Percentiles rank a stretch among this genome's conserved stretches.
These are phyloP conservation scores for Corbicula japonica DNA, from an alignment of 2,888 invertebrate species.

Conservation along the genomic window DNA sequence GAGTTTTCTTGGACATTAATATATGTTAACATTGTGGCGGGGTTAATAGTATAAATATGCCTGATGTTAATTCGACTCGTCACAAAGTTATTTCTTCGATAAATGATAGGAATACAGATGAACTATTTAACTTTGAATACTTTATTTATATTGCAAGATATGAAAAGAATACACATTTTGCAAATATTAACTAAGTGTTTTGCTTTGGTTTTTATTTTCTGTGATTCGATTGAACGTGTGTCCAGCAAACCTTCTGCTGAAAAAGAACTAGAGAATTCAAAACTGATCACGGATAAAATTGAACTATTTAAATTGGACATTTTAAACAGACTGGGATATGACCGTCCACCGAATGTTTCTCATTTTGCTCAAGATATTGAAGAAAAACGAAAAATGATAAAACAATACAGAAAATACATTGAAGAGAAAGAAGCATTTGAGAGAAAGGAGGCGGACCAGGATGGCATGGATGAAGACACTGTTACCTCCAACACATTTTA, in stretches of 20 bases:
- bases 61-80: slow-evolving; percentile 27
- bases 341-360: slow-evolving; percentile 50
- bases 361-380: slow-evolving; percentile 64
- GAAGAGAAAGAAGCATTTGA: slow-evolving; percentile 41
- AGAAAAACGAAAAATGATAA: slow-evolving; percentile 67
- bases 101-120: slow-evolving; percentile 12
- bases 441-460: slow-evolving; percentile 29
- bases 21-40: background rate
- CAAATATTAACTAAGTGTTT: slow-evolving; percentile 26
- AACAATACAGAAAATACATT: slow-evolving; percentile 64
- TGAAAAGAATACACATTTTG: slow-evolving; percentile 41
- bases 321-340: slow-evolving; percentile 61
- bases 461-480: slow-evolving; percentile 34
- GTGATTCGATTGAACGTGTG: slow-evolving; percentile 14
- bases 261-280: slow-evolving; percentile 14
- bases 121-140: slow-evolving; percentile 31
- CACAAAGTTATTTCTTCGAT: slow-evolving; percentile 18
- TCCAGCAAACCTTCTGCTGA: slow-evolving; percentile 29
- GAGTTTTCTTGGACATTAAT: background rate
- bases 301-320: slow-evolving; percentile 68
- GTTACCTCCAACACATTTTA: slow-evolving; percentile 56
- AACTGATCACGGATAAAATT: slow-evolving; percentile 52
- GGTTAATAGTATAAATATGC: slow-evolving; percentile 51
- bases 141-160: slow-evolving; percentile 41
- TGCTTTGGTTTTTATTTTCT: slow-evolving; percentile 18